phyloP scores from a whole-genome alignment of 2,888 invertebrate species.

The Plagodis pulveraria region DNA sequence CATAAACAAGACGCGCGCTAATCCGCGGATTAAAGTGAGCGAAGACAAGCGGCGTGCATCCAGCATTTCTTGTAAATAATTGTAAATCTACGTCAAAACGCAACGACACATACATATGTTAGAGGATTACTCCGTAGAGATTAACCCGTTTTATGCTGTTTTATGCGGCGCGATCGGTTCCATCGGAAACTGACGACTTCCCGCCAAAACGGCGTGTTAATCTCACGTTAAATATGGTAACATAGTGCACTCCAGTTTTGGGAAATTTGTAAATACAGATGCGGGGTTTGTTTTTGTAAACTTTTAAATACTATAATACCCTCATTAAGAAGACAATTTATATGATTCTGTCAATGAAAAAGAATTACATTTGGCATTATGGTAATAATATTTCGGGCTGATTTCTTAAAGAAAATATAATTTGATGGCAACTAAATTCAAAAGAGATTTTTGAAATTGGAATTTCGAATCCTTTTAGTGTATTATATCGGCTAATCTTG shows the following conservation, averaged over 20 bases:
- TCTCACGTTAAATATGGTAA: conserved; percentile 72
- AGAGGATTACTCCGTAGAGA: conserved; percentile 70
- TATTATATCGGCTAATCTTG: conserved; percentile 52
- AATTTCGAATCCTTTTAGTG: conserved; percentile 26
- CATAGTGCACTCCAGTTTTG: conserved; percentile 55
- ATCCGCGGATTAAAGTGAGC: conserved; percentile 76
- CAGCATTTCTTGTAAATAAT: conserved; percentile 79
- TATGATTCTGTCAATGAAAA: conserved; percentile 31
- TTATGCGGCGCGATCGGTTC: conserved; percentile 68
- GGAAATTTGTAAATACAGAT: conserved; percentile 68
- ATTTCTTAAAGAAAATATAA: conserved; percentile 32
- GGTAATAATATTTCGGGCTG: conserved; percentile 11
- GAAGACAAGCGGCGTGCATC: conserved; percentile 70
- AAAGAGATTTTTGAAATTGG: conserved; percentile 43
- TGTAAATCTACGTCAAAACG: conserved; percentile 85
- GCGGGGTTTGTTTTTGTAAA: conserved; percentile 58
- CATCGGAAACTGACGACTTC: conserved; percentile 66
- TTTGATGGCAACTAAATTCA: conserved; percentile 19
- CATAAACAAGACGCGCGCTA: conserved; percentile 76
- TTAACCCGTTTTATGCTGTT: conserved; percentile 80
- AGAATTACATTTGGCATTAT: conserved; percentile 32
- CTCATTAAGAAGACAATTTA: conserved; percentile 17
- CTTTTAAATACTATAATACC: conserved; percentile 9
- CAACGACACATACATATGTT: conserved; percentile 82
- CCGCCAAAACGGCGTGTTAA: conserved; percentile 72